These are phyloP conservation scores for Eristalis tenax DNA, from an alignment of 2,888 invertebrate genomes.

Conservation along the genomic window DNA sequence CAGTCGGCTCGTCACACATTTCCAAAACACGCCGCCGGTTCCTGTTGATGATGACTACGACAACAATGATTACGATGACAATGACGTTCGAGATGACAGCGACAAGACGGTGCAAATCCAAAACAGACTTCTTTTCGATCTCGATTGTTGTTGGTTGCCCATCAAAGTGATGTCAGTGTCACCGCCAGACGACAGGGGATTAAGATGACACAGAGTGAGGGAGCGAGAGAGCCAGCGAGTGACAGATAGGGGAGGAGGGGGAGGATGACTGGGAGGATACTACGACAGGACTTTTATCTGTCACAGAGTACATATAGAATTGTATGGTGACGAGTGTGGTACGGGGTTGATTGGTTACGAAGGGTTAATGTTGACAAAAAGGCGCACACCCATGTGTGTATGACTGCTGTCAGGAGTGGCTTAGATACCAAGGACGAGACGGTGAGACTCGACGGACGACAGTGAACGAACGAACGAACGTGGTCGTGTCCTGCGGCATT, in stretches of 20 bases:
- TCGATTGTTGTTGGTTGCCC: conserved; percentile 73
- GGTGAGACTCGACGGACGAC: too few relatives aligned
- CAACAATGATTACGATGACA: conserved; percentile 38
- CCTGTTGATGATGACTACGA: conserved; percentile 11
- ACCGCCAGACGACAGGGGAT: conserved; percentile 80
- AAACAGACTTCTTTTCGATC: conserved; percentile 54
- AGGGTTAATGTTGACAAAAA: conserved; percentile 49
- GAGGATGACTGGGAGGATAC: background rate
- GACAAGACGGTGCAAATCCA: conserved; percentile 37
- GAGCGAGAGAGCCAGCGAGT: background rate
- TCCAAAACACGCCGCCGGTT: background rate
- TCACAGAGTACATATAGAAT: conserved; percentile 66
- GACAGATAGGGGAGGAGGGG: background rate
- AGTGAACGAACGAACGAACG: conserved; percentile 18
- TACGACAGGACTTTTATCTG: conserved; percentile 76
- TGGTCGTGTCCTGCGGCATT: conserved; percentile 75
- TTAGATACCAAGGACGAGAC: background rate
- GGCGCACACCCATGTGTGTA: conserved; percentile 22
- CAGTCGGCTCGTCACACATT: background rate
- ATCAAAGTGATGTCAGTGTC: conserved; percentile 81
- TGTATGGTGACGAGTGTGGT: conserved; percentile 15
- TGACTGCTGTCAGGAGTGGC: conserved; percentile 23
- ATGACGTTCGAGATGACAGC: conserved; percentile 20
- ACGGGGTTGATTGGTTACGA: conserved; percentile 29
- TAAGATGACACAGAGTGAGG: conserved; percentile 71